phyloP scores from a whole-genome alignment of 2,797 vertebrate species.

The Phoeniculus purpureus region DNA sequence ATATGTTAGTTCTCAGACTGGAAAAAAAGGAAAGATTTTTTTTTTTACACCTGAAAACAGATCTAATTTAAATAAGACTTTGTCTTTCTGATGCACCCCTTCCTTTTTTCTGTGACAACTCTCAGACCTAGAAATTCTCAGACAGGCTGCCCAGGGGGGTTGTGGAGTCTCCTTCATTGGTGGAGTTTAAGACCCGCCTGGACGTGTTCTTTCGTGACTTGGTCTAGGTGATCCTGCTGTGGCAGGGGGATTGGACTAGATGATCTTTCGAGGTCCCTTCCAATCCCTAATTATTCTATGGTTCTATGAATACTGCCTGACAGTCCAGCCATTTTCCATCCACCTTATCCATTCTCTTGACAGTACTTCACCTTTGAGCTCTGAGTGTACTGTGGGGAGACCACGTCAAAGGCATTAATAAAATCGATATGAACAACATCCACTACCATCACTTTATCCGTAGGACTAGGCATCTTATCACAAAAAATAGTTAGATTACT shows the following conservation, averaged over 20 bases:
- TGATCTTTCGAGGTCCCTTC: too few relatives aligned
- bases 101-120: too few relatives aligned
- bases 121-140: too few relatives aligned
- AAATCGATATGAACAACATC: background rate
- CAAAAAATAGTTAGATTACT: background rate
- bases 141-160: too few relatives aligned
- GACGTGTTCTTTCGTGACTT: too few relatives aligned
- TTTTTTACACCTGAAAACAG: background rate
- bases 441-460: background rate
- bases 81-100: background rate
- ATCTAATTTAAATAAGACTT: background rate
- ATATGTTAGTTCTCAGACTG: background rate
- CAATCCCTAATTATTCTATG: too few relatives aligned
- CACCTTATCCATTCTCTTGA: background rate
- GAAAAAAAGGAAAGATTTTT: background rate
- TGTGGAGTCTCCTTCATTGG: too few relatives aligned
- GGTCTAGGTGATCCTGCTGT: too few relatives aligned
- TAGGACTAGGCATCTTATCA: background rate
- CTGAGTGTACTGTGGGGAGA: background rate
- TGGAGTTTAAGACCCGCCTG: too few relatives aligned
- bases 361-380: background rate
- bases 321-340: background rate
- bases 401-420: background rate
- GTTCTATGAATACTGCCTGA: background rate
- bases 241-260: too few relatives aligned